A percentile compares a stretch with the other conserved stretches of the same genome.
phyloP scores from a whole-genome alignment of 2,797 vertebrate species.

The Eulemur rubriventer region DNA sequence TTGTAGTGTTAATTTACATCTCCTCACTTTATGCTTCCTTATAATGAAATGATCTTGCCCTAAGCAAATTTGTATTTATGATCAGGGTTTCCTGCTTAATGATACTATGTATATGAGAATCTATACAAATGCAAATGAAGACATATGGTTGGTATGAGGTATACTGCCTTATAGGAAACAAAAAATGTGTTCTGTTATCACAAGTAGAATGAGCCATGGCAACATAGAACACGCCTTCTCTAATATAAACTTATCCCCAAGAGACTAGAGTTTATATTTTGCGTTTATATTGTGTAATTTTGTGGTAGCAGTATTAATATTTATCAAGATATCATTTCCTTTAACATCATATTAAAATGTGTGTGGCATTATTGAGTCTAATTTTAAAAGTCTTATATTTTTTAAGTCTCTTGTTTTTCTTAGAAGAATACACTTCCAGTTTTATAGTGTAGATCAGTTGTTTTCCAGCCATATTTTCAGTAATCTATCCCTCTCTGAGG shows the following conservation, averaged over 20 bases:
- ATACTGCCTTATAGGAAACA: background rate
- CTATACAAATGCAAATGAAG: background rate
- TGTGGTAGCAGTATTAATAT: slow-evolving; percentile 16
- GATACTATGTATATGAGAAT: slow-evolving; percentile 30
- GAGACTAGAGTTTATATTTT: background rate
- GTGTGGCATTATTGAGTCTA: background rate
- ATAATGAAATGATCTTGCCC: background rate
- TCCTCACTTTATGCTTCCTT: slow-evolving; percentile 5
- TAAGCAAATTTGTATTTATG: slow-evolving; percentile 36
- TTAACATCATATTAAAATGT: slow-evolving; percentile 31
- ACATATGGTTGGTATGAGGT: background rate
- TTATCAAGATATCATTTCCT: slow-evolving; percentile 51
- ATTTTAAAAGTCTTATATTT: background rate
- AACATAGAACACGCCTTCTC: background rate
- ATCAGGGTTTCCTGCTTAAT: slow-evolving; percentile 5
- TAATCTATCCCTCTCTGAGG: background rate
- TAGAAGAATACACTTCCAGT: background rate
- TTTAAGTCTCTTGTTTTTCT: background rate
- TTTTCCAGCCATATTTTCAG: slow-evolving; percentile 38
- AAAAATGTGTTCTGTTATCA: background rate
- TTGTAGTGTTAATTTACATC: slow-evolving; percentile 8
- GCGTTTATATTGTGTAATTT: background rate
- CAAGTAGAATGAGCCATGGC: background rate
- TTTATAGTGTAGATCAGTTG: background rate
- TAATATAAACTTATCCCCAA: background rate